Conservation (phyloP, 2,888 invertebrate species). For the Lochmaea crataegi region DNA sequence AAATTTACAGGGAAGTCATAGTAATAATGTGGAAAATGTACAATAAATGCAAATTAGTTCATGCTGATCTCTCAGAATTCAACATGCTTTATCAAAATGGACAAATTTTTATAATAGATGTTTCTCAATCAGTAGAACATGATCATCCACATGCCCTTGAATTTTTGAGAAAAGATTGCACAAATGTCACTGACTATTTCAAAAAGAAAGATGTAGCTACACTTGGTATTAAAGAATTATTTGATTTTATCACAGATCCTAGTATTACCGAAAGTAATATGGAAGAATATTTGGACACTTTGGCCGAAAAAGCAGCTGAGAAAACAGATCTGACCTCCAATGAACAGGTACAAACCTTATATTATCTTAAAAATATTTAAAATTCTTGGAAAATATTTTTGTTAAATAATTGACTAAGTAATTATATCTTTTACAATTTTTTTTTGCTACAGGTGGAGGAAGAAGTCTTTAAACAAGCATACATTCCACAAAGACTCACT, state of each 20-base stretch:
- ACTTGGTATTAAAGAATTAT: constrained; percentile 89
- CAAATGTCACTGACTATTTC: constrained; percentile 92
- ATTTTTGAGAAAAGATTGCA: constrained; percentile 94
- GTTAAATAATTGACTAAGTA: too few species aligned
- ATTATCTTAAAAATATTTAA: not conserved
- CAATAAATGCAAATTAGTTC: constrained; percentile 92
- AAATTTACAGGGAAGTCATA: constrained; percentile 84
- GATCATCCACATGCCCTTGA: constrained; percentile 96
- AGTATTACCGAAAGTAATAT: constrained; percentile 84
- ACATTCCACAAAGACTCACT: constrained; percentile 91
- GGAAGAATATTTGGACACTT: constrained; percentile 80
- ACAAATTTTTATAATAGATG: constrained; percentile 93
- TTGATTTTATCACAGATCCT: constrained; percentile 96
- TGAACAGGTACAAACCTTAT: constrained; percentile 68
- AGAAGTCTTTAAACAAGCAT: constrained; percentile 92
- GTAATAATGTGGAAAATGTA: constrained; percentile 95
- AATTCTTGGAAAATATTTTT: too few species aligned
- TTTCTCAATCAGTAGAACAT: constrained; percentile 98
- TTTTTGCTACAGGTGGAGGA: constrained; percentile 74
- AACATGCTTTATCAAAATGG: constrained; percentile 90
- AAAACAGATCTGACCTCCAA: constrained; percentile 77
- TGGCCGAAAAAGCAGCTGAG: constrained; percentile 76
- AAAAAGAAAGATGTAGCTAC: constrained; percentile 90
- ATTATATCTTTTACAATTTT: not conserved
- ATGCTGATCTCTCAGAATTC: constrained; percentile 98